Evolutionary conservation across 53 echinoderm and acorn worm species (phyloP).

Genomic region (Paracentrotus lividus): DNA sequence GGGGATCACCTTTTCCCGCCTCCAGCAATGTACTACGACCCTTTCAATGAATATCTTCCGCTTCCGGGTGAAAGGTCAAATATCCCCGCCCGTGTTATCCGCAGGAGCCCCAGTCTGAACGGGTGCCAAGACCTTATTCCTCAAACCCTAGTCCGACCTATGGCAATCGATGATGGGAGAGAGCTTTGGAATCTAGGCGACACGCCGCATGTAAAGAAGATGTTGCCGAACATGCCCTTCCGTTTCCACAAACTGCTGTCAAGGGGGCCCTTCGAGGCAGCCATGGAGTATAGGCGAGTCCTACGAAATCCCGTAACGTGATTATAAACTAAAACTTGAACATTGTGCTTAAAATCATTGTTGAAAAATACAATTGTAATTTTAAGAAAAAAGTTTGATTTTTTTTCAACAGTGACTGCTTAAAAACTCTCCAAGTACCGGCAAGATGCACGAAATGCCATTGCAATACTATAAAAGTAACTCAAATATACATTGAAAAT

Average conservation of each 20-base stretch:
- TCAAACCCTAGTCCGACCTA: not conserved
- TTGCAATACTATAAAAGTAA: too few species aligned
- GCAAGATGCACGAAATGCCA: too few species aligned
- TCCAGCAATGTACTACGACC: conserved; percentile 41
- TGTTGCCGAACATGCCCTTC: too few species aligned
- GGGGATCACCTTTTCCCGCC: conserved; percentile 36
- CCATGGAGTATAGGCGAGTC: not conserved
- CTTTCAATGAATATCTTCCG: conserved; percentile 11
- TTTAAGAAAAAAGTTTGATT: too few species aligned
- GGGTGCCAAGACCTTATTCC: not conserved
- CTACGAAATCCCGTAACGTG: conserved; percentile 25
- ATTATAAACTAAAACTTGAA: not conserved
- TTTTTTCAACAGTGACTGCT: too few species aligned
- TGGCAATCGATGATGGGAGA: not conserved
- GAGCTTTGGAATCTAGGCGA: not conserved
- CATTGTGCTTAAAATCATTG: not conserved
- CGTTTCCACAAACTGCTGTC: conserved; percentile 78
- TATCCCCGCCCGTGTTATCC: not conserved
- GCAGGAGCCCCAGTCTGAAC: not conserved
- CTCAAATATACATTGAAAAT: too few species aligned
- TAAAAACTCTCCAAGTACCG: too few species aligned
- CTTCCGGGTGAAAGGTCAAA: conserved; percentile 50
- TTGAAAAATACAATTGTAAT: too few species aligned
- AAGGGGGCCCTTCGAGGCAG: conserved; percentile 76
- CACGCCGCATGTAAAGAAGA: not conserved